phyloP scores from a whole-genome alignment of 1,140 invertebrate genomes.

The Drosophila punjabiensis region DNA sequence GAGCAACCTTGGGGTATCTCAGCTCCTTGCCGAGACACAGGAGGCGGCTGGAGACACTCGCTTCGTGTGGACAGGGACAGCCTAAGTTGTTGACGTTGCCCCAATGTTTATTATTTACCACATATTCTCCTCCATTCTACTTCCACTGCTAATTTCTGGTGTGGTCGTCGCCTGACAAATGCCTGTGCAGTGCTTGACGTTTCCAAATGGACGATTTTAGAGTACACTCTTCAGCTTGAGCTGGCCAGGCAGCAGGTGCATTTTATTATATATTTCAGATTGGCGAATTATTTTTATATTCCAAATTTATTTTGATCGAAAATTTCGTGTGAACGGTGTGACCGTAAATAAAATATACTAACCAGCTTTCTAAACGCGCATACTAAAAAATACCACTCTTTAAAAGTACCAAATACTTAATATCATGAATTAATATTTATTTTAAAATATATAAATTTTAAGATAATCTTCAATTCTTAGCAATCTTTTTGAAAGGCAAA shows the following conservation, averaged over 20 bases:
- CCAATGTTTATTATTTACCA: constrained; percentile 76
- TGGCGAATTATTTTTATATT: constrained; percentile 26
- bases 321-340: constrained; percentile 21
- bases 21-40: neutral
- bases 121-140: constrained; percentile 81
- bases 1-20: constrained; percentile 7
- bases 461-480: neutral
- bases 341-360: neutral
- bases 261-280: constrained; percentile 24
- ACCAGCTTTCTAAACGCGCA: neutral
- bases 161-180: constrained; percentile 7
- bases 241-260: constrained; percentile 18
- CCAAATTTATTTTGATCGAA: constrained; percentile 52
- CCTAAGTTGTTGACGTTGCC: constrained; percentile 30
- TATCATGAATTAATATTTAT: neutral
- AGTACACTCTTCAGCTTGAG: constrained; percentile 25
- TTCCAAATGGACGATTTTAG: constrained; percentile 19
- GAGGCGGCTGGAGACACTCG: neutral
- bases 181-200: constrained; percentile 1
- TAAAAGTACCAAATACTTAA: neutral
- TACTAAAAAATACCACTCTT: neutral
- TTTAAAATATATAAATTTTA: neutral
- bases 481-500: neutral
- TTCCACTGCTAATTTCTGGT: constrained; percentile 17
- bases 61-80: neutral